Evolutionary conservation across 2,888 invertebrate genomes (phyloP), one percentile per base, ranked within the genome.

Genomic region (Salticus scenicus): DNA sequence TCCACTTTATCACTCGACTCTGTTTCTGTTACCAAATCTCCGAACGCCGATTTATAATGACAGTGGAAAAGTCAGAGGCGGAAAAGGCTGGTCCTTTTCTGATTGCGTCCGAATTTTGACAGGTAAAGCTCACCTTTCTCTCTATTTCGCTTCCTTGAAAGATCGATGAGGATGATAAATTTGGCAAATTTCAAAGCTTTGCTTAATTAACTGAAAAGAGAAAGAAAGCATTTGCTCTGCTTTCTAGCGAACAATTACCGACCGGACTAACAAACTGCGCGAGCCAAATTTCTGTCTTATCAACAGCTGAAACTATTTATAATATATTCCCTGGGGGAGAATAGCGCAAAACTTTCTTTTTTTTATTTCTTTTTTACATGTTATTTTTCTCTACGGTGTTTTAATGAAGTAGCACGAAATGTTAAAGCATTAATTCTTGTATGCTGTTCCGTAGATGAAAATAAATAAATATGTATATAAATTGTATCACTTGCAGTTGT

Each of bases 231-330:
- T 69, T 69, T 69, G 37, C 69, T 77, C 42, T 27, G 47, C 42
- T 37, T 41, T 66, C 66, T 24, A 14, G 30, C 69, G 70, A 75
- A 75, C 75, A 82, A 82, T 82, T 75, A 74, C 82, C 70, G 70
- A 41, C 47, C 51, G 47, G 67, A 67, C 72, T 77, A 73, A 77
- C 67, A 77, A 83, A 83, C 77, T 64, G 71, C 51, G 24, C 37
- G 37, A 72, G 57, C 72, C 72, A 66, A 83, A 77, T 77, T 77
- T 77, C 74, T 74, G 28, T 71, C 64, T 82, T 82, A 82, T 82
- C 82, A 71, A 76, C 82, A 66, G 76, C 71, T 8, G 64, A 57
- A 42, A 72, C 57, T 83, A 83, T 83, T 83, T 77, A 83, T 83
- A 83, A 77, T 76, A 83, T 72, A 72, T 37, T 71, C 51, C 77